Evolutionary conservation across 2,797 vertebrate species (phyloP).

Genomic region (Hyperoplus immaculatus): DNA sequence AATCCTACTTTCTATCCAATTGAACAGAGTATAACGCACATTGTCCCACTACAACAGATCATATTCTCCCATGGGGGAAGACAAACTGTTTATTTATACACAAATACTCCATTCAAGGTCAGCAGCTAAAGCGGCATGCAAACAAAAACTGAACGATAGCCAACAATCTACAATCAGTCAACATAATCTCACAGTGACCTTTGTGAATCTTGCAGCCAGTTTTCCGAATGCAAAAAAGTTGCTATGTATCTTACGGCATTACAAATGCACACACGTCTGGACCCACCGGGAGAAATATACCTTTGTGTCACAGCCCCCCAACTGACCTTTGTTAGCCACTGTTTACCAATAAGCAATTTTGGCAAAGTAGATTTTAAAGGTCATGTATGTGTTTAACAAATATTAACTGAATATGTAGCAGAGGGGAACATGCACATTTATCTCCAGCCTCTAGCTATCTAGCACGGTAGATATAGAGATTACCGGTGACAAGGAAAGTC

Average conservation of each 20-base stretch:
- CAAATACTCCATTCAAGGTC: constrained; percentile 39
- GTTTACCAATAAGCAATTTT: constrained; percentile 35
- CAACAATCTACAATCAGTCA: constrained; percentile 22
- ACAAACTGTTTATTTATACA: background rate
- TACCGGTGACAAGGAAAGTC: constrained; percentile 23
- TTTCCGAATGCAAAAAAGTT: constrained; percentile 17
- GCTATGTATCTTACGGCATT: background rate
- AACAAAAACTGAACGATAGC: constrained; percentile 18
- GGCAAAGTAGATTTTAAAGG: constrained; percentile 46
- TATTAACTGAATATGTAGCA: constrained; percentile 15
- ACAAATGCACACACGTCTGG: constrained; percentile 6
- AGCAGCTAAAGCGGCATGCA: constrained; percentile 7
- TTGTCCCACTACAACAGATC: constrained; percentile 19
- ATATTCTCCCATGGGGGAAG: constrained; percentile 21
- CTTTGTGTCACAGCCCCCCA: constrained; percentile 23
- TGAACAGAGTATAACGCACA: constrained; percentile 32
- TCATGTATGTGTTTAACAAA: constrained; percentile 33
- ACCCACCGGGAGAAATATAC: constrained; percentile 17
- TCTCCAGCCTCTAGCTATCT: constrained; percentile 36
- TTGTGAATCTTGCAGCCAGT: background rate
- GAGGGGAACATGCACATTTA: constrained; percentile 17
- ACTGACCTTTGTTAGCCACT: constrained; percentile 52
- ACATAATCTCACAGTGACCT: background rate
- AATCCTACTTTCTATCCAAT: constrained; percentile 41
- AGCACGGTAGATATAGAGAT: constrained; percentile 23